phyloP scores from a whole-genome alignment of 1,140 invertebrate genomes.

The Cecropterus lyciades region DNA sequence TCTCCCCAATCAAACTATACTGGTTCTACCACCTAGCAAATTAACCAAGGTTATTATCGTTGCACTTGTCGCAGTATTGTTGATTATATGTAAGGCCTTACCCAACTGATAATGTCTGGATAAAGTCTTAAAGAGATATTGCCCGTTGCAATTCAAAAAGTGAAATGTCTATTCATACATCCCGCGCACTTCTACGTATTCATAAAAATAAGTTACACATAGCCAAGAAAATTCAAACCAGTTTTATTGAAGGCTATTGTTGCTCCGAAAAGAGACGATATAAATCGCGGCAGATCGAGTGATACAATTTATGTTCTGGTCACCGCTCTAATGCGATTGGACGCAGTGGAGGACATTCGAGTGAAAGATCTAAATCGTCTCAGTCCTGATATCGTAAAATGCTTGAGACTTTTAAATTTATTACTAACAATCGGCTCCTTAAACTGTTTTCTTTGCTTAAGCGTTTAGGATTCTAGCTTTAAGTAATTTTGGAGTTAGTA shows the following conservation, averaged over 20 bases:
- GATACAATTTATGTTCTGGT: conserved; percentile 46
- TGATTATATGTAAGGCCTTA: too few species aligned
- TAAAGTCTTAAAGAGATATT: too few species aligned
- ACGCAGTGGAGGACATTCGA: conserved; percentile 33
- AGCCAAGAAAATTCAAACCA: conserved; percentile 13
- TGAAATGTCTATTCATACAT: too few species aligned
- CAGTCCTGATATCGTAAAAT: conserved; percentile 4
- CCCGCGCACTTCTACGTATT: too few species aligned
- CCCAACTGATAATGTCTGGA: too few species aligned
- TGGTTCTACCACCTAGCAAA: too few species aligned
- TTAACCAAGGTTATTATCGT: too few species aligned
- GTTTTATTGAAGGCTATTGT: conserved; percentile 41
- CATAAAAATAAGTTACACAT: not conserved
- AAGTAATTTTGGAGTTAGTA: too few species aligned
- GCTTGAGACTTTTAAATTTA: conserved; percentile 8
- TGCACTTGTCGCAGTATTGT: too few species aligned
- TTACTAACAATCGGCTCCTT: not conserved
- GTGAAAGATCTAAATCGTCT: conserved; percentile 14
- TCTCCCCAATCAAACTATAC: too few species aligned
- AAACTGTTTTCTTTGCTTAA: not conserved
- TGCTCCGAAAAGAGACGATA: conserved; percentile 38
- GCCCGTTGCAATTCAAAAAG: too few species aligned
- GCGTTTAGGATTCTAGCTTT: not conserved
- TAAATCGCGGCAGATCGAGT: conserved; percentile 45
- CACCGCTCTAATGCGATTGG: conserved; percentile 43